Conservation (phyloP, 2,113 vertebrate genomes). For the Seriola dumerili region DNA sequence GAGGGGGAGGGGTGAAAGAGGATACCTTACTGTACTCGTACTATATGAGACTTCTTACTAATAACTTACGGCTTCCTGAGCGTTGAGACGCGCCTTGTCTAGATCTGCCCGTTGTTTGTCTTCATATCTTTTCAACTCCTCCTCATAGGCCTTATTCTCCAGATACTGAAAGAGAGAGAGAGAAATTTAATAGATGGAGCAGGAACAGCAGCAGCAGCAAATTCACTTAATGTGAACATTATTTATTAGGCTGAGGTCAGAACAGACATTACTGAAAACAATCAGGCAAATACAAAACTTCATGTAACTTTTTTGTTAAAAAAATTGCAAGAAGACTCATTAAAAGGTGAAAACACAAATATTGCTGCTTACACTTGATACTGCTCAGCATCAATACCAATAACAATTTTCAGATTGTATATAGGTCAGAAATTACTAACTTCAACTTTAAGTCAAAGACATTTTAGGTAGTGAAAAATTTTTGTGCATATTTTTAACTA, state of each 20-base stretch:
- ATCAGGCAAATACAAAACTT: no score
- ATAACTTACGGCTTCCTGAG: conserved; percentile 82
- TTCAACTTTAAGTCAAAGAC: no score
- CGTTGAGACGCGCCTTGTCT: conserved; percentile 78
- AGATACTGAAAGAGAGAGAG: conserved; percentile 73
- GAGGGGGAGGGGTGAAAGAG: background rate
- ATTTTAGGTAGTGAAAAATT: no score
- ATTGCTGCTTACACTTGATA: background rate
- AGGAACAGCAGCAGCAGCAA: background rate
- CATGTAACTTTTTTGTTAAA: no score
- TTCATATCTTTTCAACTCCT: conserved; percentile 87
- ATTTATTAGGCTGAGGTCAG: no score
- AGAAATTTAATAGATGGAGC: background rate
- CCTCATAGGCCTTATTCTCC: conserved; percentile 85
- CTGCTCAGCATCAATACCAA: background rate
- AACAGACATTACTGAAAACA: no score
- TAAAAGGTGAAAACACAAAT: background rate
- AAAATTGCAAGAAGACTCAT: no score
- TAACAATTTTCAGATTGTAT: no score
- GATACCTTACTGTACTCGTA: background rate
- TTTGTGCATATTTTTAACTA: no score
- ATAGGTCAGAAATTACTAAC: no score
- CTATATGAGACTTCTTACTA: background rate
- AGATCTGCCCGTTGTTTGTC: conserved; percentile 81
- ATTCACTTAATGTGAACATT: background rate